Conservation (phyloP, 2,797 vertebrate species). For the Acipenser transmontanus region DNA sequence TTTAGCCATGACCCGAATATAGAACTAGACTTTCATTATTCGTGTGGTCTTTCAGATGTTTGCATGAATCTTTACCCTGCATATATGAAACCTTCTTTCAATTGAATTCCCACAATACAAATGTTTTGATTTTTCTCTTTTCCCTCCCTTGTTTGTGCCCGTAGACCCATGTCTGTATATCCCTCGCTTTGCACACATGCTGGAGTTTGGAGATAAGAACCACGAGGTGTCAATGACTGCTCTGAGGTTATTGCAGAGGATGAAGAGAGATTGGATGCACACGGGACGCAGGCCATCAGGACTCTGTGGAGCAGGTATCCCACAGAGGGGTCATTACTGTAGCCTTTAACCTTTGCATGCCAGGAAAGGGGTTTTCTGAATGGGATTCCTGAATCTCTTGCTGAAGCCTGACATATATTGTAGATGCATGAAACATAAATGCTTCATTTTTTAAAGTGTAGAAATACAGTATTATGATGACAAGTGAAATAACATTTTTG, state of each 20-base stretch:
- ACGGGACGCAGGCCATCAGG: constrained; percentile 89
- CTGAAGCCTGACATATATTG: too few species aligned
- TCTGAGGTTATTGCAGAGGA: constrained; percentile 84
- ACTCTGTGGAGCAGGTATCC: constrained; percentile 89
- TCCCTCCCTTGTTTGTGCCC: constrained; percentile 20
- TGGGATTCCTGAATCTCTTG: too few species aligned
- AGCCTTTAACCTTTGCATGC: too few species aligned
- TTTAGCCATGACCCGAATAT: neutral
- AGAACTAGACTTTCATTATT: neutral
- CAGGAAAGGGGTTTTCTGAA: too few species aligned
- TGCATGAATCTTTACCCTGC: neutral
- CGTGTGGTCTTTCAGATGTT: neutral
- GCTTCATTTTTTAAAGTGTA: too few species aligned
- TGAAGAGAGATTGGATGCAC: constrained; percentile 99
- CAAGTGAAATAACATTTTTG: too few species aligned
- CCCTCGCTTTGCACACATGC: constrained; percentile 87
- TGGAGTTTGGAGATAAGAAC: constrained; percentile 94
- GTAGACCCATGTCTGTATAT: constrained; percentile 94
- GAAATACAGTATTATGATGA: too few species aligned
- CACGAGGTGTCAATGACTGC: constrained; percentile 96
- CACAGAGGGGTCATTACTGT: too few species aligned
- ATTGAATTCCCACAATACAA: too few species aligned
- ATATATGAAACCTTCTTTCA: neutral
- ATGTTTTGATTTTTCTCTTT: too few species aligned
- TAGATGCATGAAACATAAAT: too few species aligned